Conservation (phyloP, 2,888 invertebrate species). For the Heliconius charithonia region DNA sequence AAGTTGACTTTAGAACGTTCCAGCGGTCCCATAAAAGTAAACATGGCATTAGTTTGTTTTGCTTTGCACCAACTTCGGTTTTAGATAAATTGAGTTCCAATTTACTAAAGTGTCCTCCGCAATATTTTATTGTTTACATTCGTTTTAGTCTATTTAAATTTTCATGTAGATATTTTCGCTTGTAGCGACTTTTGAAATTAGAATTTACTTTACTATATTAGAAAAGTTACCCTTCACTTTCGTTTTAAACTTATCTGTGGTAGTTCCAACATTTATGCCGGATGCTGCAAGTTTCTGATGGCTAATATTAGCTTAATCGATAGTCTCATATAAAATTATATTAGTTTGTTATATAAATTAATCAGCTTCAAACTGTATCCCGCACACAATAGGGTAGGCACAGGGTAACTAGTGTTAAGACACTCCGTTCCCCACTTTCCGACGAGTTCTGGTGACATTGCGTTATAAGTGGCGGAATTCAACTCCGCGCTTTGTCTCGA, state of each 20-base stretch:
- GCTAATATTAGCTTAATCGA: neutral
- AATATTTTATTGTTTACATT: conserved; percentile 32
- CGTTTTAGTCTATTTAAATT: conserved; percentile 28
- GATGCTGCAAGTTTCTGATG: neutral
- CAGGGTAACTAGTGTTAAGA: too few relatives aligned
- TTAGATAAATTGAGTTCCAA: conserved; percentile 42
- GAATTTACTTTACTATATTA: conserved; percentile 5
- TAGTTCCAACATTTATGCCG: neutral
- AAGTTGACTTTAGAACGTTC: conserved; percentile 12
- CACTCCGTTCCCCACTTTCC: too few relatives aligned
- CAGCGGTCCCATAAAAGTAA: conserved; percentile 19
- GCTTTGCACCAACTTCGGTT: conserved; percentile 40
- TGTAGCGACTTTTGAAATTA: conserved; percentile 9
- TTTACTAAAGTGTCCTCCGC: conserved; percentile 38
- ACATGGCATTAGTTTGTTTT: conserved; percentile 39
- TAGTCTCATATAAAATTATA: too few relatives aligned
- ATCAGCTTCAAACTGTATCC: too few relatives aligned
- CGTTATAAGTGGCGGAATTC: too few relatives aligned
- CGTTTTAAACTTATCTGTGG: neutral
- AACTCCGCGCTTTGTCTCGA: too few relatives aligned
- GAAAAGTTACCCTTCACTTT: neutral
- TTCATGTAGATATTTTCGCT: conserved; percentile 25
- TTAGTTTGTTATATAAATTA: too few relatives aligned
- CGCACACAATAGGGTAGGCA: too few relatives aligned
- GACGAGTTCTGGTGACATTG: too few relatives aligned